Conservation (phyloP, 2,888 invertebrate genomes). For the Tillus elongatus region DNA sequence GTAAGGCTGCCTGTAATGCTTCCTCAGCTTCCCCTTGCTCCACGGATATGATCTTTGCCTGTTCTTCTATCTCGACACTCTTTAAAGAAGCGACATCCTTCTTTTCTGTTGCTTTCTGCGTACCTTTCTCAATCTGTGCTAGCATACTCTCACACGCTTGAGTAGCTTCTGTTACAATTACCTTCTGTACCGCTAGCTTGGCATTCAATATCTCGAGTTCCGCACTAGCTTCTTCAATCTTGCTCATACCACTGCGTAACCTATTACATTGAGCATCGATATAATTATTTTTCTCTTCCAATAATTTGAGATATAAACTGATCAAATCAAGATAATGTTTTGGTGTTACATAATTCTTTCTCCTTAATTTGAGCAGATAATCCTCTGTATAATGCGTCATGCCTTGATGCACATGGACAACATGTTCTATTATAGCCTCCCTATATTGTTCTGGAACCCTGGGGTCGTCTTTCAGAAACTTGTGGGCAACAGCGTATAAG, state of each 20-base stretch:
- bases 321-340: conserved; percentile 87
- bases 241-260: conserved; percentile 61
- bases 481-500: conserved; percentile 75
- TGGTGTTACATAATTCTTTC: conserved; percentile 83
- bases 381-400: conserved; percentile 63
- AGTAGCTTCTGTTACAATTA: conserved; percentile 73
- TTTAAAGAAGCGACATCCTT: conserved; percentile 73
- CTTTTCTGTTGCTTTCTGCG: conserved; percentile 63
- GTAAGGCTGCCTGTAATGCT: conserved; percentile 70
- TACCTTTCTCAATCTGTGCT: conserved; percentile 63
- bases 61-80: conserved; percentile 72
- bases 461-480: conserved; percentile 62
- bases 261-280: conserved; percentile 59
- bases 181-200: conserved; percentile 72
- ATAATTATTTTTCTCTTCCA: conserved; percentile 61
- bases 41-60: conserved; percentile 65
- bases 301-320: conserved; percentile 62
- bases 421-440: conserved; percentile 67
- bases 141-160: conserved; percentile 71
- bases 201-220: conserved; percentile 72
- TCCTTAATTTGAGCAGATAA: conserved; percentile 62
- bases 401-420: conserved; percentile 76
- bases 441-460: conserved; percentile 41
- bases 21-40: conserved; percentile 81
- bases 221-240: conserved; percentile 79